A percentile compares a stretch with the other conserved stretches of the same genome.
These are phyloP conservation scores for Dryobotodes eremita DNA, from an alignment of 2,888 invertebrate species.

Conservation along the genomic window DNA sequence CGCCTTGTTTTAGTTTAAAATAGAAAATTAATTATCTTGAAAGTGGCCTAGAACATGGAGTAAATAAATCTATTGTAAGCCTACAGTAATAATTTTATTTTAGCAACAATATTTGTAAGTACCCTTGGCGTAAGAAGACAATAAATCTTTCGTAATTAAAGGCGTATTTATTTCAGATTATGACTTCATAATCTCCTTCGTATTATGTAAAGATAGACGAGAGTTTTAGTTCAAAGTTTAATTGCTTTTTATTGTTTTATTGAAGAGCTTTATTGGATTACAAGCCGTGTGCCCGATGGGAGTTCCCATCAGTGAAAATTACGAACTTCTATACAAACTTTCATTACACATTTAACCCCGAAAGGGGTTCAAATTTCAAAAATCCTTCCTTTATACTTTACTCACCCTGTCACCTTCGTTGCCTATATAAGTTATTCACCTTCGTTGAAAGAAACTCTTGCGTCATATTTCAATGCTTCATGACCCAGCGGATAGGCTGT, in stretches of 20 bases:
- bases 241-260: no score
- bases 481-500: not conserved
- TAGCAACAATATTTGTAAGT: not conserved
- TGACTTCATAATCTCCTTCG: not conserved
- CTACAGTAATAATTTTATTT: not conserved
- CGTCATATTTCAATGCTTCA: not conserved
- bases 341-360: not conserved
- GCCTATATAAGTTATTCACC: not conserved
- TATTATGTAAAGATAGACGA: conserved; percentile 2
- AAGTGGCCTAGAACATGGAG: not conserved
- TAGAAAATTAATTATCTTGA: not conserved
- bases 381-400: no score
- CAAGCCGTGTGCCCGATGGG: not conserved
- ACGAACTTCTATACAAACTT: not conserved
- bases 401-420: not conserved
- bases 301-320: not conserved
- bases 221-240: not conserved
- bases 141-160: conserved; percentile 5
- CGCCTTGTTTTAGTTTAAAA: not conserved
- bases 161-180: conserved; percentile 16
- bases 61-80: conserved; percentile 2
- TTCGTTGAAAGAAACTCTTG: not conserved
- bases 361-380: not conserved
- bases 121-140: not conserved
- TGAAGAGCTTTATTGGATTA: conserved; percentile 4